These are phyloP conservation scores for Anhinga rufa DNA, from an alignment of 2,113 vertebrate species.

Conservation along the genomic window DNA sequence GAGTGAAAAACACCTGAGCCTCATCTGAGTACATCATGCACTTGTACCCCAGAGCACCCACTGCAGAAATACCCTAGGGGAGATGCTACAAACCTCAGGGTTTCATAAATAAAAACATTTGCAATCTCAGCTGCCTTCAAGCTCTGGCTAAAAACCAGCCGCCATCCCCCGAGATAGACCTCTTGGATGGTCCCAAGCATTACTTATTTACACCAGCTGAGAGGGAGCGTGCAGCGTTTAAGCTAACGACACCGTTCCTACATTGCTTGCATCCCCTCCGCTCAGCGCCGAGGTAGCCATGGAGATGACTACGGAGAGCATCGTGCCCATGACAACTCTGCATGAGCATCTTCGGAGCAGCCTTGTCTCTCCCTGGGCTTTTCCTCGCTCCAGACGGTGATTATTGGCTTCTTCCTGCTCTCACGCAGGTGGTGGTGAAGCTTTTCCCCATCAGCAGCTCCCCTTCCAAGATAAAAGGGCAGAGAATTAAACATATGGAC, in stretches of 20 bases:
- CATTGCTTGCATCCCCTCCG: not conserved
- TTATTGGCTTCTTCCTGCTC: not conserved
- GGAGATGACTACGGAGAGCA: not conserved
- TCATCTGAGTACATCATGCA: not conserved
- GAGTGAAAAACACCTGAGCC: not conserved
- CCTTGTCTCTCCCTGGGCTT: not conserved
- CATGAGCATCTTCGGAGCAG: not conserved
- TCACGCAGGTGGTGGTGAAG: accelerated
- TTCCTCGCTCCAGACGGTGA: accelerated
- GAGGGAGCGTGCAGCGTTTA: not conserved
- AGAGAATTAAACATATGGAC: not conserved
- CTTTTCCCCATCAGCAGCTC: not conserved
- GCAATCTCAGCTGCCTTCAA: not conserved
- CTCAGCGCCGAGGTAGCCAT: not conserved
- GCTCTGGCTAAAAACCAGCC: accelerated
- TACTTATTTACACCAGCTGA: not conserved
- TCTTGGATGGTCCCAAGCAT: not conserved
- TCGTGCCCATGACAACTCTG: conserved; percentile 21
- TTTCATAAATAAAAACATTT: not conserved
- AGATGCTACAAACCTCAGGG: not conserved
- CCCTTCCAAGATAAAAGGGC: not conserved
- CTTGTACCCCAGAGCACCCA: not conserved
- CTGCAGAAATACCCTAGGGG: accelerated
- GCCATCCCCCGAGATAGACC: accelerated
- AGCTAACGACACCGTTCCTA: accelerated